Evolutionary conservation across 2,888 invertebrate genomes (phyloP), one percentile per base, ranked within the genome.

Genomic region (Sacculina carcini): DNA sequence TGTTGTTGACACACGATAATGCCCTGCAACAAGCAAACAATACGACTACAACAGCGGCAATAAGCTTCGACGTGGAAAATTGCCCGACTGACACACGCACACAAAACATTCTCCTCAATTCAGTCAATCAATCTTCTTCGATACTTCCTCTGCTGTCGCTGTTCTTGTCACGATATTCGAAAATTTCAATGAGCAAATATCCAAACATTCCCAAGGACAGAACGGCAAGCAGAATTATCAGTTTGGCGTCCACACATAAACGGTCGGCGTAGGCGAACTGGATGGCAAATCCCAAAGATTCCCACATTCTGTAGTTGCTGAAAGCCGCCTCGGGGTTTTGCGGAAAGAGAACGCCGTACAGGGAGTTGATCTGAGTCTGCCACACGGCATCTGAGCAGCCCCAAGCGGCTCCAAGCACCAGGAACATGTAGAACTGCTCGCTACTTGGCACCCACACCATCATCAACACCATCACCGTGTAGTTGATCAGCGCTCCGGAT

Each of bases 381-480:
- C 90, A 92, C 0, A 92, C 84, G 14, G 89, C 89, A 63, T 92
- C 92, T 1, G 86, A 86, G 53, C 89, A 80, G 5, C 92, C 92
- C 90, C 90, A 92, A 2, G 87, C 68, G 0, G 82, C 87, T 2
- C 89, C 83, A 58, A 89, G 79, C 57, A 84, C 75, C 67, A 79
- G 92, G 72, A 90, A 90, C 3, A 83, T 72, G 28, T 77, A 71
- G 1, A 79, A 76, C 40, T 77, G 77, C 38, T 77, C 76, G 0
- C 87, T 83, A 64, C 78, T 77, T 1, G 90, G 86, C 57, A 73
- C 74, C 90, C 90, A 92, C 60, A 82, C 73, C 53, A 87, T 72
- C 59, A 85, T 73, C 61, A 80, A 77, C 6, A 79, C 75, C 60
- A 89, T 77, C 55, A 89, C 74, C 4, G 76, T 73, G 38, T 77